Evolutionary conservation across 2,797 vertebrate species (phyloP), one percentile per base, ranked within the genome.

Genomic region (Microctenopoma stevenorrisi): DNA sequence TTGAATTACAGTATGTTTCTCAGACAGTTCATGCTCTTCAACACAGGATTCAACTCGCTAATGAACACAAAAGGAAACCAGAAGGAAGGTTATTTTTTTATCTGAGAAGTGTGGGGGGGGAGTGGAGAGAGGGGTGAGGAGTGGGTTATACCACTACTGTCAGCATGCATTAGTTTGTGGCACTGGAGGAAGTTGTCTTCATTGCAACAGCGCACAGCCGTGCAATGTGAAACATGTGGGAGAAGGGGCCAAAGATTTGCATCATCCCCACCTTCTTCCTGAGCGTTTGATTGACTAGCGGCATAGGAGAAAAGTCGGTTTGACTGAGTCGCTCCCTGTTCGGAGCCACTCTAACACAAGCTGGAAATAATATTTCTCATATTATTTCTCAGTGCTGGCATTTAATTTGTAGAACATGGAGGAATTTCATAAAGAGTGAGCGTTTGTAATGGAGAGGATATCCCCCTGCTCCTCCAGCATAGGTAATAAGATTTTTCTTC

Each of bases 121-220:
- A 6, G 5, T 33, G 30, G 28, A 30, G 28, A 5, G 28, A 3
- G 28, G 28, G 28, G 28, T 18, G 18, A 18, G 18, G 18, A 18
- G 28, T 33, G 30, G 5, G 30, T 33, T 33, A 33, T 33, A 33
- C 30, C 30, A 33, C 30, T 5, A 33, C 73, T 78, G 83, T 86
- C 61, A 53, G 66, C 57, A 81, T 82, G 83, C 78, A 88, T 90
- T 89, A 89, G 77, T 51, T 5, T 15, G 57, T 55, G 63, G 63
- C 48, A 80, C 84, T 72, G 52, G 76, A 76, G 50, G 74, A 59
- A 65, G 61, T 76, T 80, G 64, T 65, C 73, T 64, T 46, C 66
- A 59, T 77, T 78, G 81, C 64, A 73, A 48, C 47, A 22, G 68
- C 53, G 43, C 3, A 66, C 54, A 62, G 56, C 59, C 33, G 7